Conservation (phyloP, 2,888 invertebrate genomes). For the Parapristionchus giblindavisi region DNA sequence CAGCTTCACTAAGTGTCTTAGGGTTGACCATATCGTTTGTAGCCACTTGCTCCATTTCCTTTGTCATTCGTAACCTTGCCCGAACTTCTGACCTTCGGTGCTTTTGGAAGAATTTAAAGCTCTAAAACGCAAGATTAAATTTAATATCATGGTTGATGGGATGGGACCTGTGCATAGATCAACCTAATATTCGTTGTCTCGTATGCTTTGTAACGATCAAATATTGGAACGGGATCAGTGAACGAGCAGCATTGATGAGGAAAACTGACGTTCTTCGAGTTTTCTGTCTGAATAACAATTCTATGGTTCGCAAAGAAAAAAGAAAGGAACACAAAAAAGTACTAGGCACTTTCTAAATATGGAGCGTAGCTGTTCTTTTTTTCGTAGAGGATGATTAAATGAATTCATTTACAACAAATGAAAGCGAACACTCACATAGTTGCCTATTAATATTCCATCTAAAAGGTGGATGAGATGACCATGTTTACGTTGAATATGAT, state of each 20-base stretch:
- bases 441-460: constrained; percentile 9
- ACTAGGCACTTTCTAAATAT: too few relatives aligned
- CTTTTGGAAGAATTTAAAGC: constrained; percentile 28
- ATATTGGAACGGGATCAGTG: background rate
- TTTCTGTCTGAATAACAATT: background rate
- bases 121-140: background rate
- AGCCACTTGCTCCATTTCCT: constrained; percentile 5
- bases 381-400: too few relatives aligned
- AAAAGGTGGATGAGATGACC: constrained; percentile 1
- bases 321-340: too few relatives aligned
- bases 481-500: constrained; percentile 6
- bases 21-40: constrained; percentile 13
- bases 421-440: background rate
- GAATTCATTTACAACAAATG: background rate
- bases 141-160: background rate
- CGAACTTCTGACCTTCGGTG: background rate
- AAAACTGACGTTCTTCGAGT: constrained; percentile 7
- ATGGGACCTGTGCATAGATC: constrained; percentile 10
- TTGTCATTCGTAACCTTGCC: constrained; percentile 4
- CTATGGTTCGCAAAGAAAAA: too few relatives aligned
- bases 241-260: constrained; percentile 8
- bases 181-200: constrained; percentile 8
- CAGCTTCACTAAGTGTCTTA: background rate
- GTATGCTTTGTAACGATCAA: constrained; percentile 6
- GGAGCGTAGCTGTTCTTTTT: too few relatives aligned